A percentile compares a stretch with the other conserved stretches of the same genome.
Conservation (phyloP, 2,888 invertebrate genomes). For the Heliconius erato region DNA sequence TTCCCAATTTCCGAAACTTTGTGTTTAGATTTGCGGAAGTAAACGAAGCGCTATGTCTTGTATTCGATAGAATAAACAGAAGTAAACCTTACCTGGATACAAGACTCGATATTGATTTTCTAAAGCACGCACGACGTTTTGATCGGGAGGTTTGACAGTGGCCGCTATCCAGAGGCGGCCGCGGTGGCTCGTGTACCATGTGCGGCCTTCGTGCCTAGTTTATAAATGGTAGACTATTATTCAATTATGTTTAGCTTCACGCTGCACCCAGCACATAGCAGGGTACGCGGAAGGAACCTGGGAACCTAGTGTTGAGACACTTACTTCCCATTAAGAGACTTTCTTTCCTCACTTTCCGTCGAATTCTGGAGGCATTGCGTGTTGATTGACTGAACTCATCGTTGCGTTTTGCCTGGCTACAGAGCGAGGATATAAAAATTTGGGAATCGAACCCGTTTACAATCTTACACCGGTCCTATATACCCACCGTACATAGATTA, state of each 20-base stretch:
- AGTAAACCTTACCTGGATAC: conserved; percentile 85
- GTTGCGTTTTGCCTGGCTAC: too few relatives aligned
- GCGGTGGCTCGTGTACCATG: conserved; percentile 96
- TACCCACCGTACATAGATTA: too few relatives aligned
- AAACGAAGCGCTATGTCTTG: too few relatives aligned
- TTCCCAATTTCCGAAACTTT: too few relatives aligned
- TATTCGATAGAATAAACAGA: background rate
- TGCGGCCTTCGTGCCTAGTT: conserved; percentile 94
- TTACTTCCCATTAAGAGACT: too few relatives aligned
- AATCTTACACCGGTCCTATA: too few relatives aligned
- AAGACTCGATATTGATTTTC: conserved; percentile 89
- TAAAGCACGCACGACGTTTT: conserved; percentile 88
- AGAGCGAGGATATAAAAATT: too few relatives aligned
- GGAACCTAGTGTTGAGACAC: background rate
- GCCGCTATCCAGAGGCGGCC: conserved; percentile 98
- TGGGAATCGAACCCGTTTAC: too few relatives aligned
- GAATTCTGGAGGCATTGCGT: background rate
- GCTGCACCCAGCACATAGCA: background rate
- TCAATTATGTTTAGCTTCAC: background rate
- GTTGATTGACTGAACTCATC: too few relatives aligned
- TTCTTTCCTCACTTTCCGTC: background rate
- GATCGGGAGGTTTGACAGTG: conserved; percentile 90
- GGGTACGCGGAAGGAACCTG: background rate
- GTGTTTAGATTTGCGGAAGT: too few relatives aligned
- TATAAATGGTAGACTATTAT: background rate